phyloP scores from a whole-genome alignment of 1,140 invertebrate genomes.

The Cydia fagiglandana region DNA sequence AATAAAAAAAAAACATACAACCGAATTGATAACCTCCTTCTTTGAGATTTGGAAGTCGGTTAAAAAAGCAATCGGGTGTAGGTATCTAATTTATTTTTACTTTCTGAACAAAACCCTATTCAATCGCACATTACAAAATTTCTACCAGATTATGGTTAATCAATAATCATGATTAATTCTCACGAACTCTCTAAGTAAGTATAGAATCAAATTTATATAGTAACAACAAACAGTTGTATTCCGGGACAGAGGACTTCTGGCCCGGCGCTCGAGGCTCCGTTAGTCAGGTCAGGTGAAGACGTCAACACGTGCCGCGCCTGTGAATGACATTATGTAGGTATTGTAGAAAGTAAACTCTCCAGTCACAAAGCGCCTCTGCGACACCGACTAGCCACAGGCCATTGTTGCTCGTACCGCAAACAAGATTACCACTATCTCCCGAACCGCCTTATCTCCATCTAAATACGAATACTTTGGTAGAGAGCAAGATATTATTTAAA shows the following conservation, averaged over 20 bases:
- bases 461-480: conserved; percentile 23
- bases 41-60: too few relatives aligned
- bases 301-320: conserved; percentile 57
- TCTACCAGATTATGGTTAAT: too few relatives aligned
- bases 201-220: background rate
- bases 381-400: conserved; percentile 37
- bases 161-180: too few relatives aligned
- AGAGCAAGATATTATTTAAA: conserved; percentile 25
- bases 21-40: too few relatives aligned
- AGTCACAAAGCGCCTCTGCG: conserved; percentile 30
- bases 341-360: conserved; percentile 65
- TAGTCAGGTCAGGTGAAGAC: conserved; percentile 39
- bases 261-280: conserved; percentile 47
- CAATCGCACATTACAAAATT: too few relatives aligned
- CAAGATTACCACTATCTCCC: conserved; percentile 26
- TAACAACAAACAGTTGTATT: background rate
- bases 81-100: too few relatives aligned
- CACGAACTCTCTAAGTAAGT: too few relatives aligned
- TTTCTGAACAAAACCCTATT: too few relatives aligned
- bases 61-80: too few relatives aligned
- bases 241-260: conserved; percentile 8
- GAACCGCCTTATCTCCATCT: conserved; percentile 23
- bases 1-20: too few relatives aligned
- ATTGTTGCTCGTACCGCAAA: conserved; percentile 46
- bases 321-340: conserved; percentile 47